Conservation (phyloP, 2,113 vertebrate species). For the Psittacara wagleri region DNA sequence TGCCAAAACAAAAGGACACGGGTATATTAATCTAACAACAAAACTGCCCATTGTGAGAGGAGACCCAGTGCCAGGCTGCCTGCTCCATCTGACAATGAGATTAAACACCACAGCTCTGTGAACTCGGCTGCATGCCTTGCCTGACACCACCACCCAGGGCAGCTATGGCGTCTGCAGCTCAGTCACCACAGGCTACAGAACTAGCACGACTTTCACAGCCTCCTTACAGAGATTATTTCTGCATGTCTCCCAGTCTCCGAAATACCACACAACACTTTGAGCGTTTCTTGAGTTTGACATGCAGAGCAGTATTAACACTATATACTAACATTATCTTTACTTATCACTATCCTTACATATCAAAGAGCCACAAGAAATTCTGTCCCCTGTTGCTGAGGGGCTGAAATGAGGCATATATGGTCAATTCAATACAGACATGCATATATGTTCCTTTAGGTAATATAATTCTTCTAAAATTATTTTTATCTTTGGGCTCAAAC, state of each 20-base stretch:
- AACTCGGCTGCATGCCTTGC: not conserved
- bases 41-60: constrained; percentile 45
- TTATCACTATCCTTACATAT: not conserved
- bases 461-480: not conserved
- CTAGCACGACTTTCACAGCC: not conserved
- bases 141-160: constrained; percentile 31
- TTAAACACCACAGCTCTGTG: constrained; percentile 9
- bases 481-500: not conserved
- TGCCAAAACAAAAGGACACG: constrained; percentile 45
- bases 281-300: not conserved
- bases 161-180: not conserved
- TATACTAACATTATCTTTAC: not conserved
- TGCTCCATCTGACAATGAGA: constrained; percentile 44
- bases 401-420: not conserved
- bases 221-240: not conserved
- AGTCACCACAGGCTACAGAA: not conserved
- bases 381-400: not conserved
- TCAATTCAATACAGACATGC: not conserved
- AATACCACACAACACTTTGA: not conserved
- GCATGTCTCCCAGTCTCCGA: not conserved
- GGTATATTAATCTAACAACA: constrained; percentile 44
- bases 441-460: not conserved
- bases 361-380: not conserved
- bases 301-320: not conserved
- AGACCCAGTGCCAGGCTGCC: constrained; percentile 51